Conservation (phyloP, 2,888 invertebrate species). For the Cerastis rubricosa region DNA sequence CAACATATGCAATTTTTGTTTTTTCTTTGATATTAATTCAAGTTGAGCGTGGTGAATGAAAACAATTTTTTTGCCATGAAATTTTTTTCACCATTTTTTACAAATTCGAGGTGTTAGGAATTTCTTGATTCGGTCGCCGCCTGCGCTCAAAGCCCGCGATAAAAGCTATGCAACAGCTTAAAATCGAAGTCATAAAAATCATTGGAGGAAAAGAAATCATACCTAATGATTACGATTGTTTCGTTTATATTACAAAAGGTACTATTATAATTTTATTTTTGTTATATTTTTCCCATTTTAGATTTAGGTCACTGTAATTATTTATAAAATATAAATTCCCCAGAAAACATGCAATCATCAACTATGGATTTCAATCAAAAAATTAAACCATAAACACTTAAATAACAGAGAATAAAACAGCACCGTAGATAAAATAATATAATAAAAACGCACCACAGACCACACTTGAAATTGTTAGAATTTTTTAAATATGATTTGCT, state of each 20-base stretch:
- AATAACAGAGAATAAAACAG: conserved; percentile 31
- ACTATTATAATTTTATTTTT: too few relatives aligned
- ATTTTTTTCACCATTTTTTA: too few relatives aligned
- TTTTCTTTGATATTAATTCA: too few relatives aligned
- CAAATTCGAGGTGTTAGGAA: too few relatives aligned
- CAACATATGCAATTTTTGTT: too few relatives aligned
- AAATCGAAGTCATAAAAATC: background rate
- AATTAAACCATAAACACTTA: conserved; percentile 19
- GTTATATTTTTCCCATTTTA: background rate
- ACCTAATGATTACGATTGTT: background rate
- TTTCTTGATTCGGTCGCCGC: too few relatives aligned
- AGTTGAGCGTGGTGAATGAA: too few relatives aligned
- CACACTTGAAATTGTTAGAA: conserved; percentile 57
- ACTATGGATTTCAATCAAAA: background rate
- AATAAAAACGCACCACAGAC: conserved; percentile 40
- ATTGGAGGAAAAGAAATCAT: background rate
- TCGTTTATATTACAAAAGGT: background rate
- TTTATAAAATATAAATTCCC: background rate
- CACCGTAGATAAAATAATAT: conserved; percentile 36
- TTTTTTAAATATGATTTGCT: conserved; percentile 36
- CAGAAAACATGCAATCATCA: background rate
- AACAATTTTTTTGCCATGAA: too few relatives aligned
- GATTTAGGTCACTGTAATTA: background rate
- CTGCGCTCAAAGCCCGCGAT: too few relatives aligned
- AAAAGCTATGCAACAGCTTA: too few relatives aligned